Evolutionary conservation across 2,888 invertebrate genomes (phyloP), one percentile per base, ranked within the genome.

Genomic region (Orthosia cruda): DNA sequence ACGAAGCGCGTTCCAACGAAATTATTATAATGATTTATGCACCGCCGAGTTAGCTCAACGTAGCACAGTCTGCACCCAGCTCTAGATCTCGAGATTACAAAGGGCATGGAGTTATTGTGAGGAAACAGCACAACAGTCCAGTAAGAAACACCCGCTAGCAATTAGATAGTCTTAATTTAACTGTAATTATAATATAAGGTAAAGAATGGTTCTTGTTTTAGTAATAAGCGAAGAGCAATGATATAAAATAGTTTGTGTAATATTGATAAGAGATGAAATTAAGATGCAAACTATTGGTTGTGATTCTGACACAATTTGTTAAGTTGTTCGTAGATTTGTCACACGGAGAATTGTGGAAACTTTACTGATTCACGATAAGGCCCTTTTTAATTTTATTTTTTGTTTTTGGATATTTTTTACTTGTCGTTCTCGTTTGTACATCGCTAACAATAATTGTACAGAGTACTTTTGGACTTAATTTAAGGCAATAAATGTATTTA

Each of bases 401-500:
- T 91, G 88, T 91, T 94, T 95, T 94, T 94, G 88, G 89, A 92
- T 93, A 92, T 93, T 95, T 94, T 96, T 96, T 96, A 95, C 94
- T 93, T 93, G 92, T 95, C 94, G 95, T 96, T 96, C 95, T 96
- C 95, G 95, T 96, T 96, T 96, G 96, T 96, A 96, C 96, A 96
- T 96, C 96, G 94, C 96, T 96, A 96, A 96, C 96, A 96, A 96
- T 96, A 95, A 95, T 93, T 96, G 96, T 96, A 96, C 96, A 96
- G 96, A 96, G 94, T 96, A 96, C 95, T 96, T 96, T 96, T 95
- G 96, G 95, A 96, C 96, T 96, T 96, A 96, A 96, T 95, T 96
- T 96, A 96, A 96, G 96, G 96, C 96, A 96, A 96, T 96, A 96
- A 96, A 96, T 96, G 96, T 96, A 96, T 96, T 96, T 96, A 96